Evolutionary conservation across 2,113 vertebrate species (phyloP), one percentile per base, ranked within the genome.

Genomic region (Rhea pennata): DNA sequence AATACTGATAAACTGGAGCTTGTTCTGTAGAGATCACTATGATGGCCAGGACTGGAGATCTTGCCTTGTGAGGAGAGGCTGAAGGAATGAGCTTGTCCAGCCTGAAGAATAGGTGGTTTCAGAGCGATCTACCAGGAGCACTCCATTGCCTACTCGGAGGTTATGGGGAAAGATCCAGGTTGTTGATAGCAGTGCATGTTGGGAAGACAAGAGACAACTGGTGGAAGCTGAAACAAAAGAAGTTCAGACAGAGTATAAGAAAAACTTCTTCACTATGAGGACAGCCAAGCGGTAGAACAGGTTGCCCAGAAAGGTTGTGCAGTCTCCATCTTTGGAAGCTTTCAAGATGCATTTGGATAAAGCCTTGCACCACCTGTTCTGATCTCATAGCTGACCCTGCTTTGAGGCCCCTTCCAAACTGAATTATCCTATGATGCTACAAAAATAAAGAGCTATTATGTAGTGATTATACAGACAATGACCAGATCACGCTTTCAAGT

Each of bases 81-180:
- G 62, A 86, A 10, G 7, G 15, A 56, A 46, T 42, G 53, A 15
- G 7, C 16, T 77, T 89, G 21, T 33, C 17, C 33, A 56, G 31
- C 26, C 9, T 72, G 3, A 1, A 50, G 80, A 83, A 69, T 7
- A 42, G 20, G 53, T 9, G 64, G 12, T 13, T 46, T 80, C 42
- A 64, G 9, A 0, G 0, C 12, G 14, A 2, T 7, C 29, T 69
- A 72, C 44, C 3, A 80, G 42, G 36, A 83, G 31, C 9, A 5
- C 3, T 4, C 6, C 12, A 39, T 16, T 20, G 71, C 31, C 4
- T 66, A 3, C 31, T 15, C 62, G 10, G 19, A 66, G 2, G 8
- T 51, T 77, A n/a, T 42, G 20, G 69, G 72, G 46, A 71, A 46
- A 26, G 46, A 48, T 16, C 46, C 46, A 48, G 46, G 46, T 7